These are phyloP conservation scores for Esox masquinongy DNA, from an alignment of 2,797 vertebrate genomes.

Conservation along the genomic window DNA sequence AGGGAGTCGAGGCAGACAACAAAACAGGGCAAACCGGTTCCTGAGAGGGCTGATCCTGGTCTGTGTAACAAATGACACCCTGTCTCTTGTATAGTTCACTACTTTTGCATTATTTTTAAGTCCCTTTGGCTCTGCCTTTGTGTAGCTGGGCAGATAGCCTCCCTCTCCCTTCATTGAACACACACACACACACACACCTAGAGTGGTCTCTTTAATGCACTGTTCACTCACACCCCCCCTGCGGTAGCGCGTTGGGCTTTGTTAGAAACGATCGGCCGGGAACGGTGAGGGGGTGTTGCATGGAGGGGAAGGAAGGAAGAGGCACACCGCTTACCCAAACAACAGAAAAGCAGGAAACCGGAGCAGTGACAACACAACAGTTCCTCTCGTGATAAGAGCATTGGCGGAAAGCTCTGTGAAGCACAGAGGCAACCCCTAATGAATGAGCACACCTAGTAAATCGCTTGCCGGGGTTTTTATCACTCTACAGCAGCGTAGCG, in stretches of 20 bases:
- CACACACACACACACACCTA: neutral
- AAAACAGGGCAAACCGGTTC: conserved; percentile 75
- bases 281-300: neutral
- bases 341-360: conserved; percentile 71
- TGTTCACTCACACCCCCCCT: conserved; percentile 39
- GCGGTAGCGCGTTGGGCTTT: conserved; percentile 26
- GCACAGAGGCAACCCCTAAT: conserved; percentile 3
- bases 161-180: conserved; percentile 40
- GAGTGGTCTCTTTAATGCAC: conserved; percentile 40
- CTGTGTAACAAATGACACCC: neutral
- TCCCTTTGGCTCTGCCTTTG: conserved; percentile 42
- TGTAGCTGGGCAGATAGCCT: conserved; percentile 36
- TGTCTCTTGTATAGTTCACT: neutral
- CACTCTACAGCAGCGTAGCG: neutral
- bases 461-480: neutral
- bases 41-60: conserved; percentile 33
- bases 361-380: conserved; percentile 66
- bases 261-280: conserved; percentile 45
- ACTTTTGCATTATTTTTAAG: too few species aligned
- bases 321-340: conserved; percentile 49
- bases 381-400: conserved; percentile 65
- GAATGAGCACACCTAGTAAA: neutral
- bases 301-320: conserved; percentile 55
- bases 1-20: conserved; percentile 70
- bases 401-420: conserved; percentile 35